A percentile compares a stretch with the other conserved stretches of the same genome.
These are phyloP conservation scores for Ceratina calcarata DNA, from an alignment of 1,140 invertebrate genomes.

Conservation along the genomic window DNA sequence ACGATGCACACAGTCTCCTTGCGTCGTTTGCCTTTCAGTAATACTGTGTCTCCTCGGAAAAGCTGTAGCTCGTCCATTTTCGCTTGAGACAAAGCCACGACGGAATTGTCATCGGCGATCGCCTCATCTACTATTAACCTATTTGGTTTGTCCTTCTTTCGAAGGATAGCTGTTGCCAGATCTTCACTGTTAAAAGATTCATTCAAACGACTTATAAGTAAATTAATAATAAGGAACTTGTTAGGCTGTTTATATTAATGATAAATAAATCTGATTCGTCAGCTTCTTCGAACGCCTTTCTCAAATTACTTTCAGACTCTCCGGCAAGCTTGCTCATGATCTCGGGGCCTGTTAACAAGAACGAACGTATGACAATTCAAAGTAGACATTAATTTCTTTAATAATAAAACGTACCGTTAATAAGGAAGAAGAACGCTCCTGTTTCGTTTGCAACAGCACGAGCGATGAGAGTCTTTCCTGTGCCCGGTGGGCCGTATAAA, in stretches of 20 bases:
- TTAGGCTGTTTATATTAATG: no score
- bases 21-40: slow-evolving; percentile 97
- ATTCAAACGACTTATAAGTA: not conserved
- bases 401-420: slow-evolving; percentile 87
- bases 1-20: slow-evolving; percentile 99
- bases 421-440: slow-evolving; percentile 99
- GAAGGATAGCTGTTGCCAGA: slow-evolving; percentile 98
- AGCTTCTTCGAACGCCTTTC: slow-evolving; percentile 99
- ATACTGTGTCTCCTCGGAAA: slow-evolving; percentile 98
- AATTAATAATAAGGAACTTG: not conserved
- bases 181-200: slow-evolving; percentile 87
- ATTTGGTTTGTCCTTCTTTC: slow-evolving; percentile 98
- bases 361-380: slow-evolving; percentile 2
- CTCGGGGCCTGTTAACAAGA: slow-evolving; percentile 89
- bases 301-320: slow-evolving; percentile 97
- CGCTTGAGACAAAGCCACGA: slow-evolving; percentile 95
- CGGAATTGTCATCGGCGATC: slow-evolving; percentile 98
- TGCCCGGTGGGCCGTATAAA: slow-evolving; percentile 98
- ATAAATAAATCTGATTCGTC: slow-evolving; percentile 79
- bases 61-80: slow-evolving; percentile 99
- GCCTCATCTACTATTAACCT: slow-evolving; percentile 98
- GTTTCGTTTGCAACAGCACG: slow-evolving; percentile 99
- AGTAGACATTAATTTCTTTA: not conserved
- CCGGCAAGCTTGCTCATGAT: slow-evolving; percentile 99
- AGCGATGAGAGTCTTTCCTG: slow-evolving; percentile 98